phyloP scores from a whole-genome alignment of 1,140 invertebrate genomes.

The Drosophila bifasciata region DNA sequence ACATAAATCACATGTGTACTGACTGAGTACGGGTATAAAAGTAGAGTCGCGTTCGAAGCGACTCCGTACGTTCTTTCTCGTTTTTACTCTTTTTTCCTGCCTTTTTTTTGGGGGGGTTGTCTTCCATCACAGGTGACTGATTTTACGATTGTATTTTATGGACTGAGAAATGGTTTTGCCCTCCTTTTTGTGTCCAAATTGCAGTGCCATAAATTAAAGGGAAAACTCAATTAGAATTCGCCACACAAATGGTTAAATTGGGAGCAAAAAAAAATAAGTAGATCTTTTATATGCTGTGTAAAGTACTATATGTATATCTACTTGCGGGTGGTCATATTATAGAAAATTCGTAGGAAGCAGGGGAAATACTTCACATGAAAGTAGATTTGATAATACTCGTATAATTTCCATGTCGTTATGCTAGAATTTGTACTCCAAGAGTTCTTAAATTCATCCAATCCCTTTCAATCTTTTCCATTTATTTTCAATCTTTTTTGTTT shows the following conservation, averaged over 20 bases:
- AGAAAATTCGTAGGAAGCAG: too few relatives aligned
- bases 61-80: too few relatives aligned
- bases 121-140: constrained; percentile 59
- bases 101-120: constrained; percentile 7
- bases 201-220: constrained; percentile 38
- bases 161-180: constrained; percentile 59
- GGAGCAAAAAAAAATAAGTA: not conserved
- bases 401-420: too few relatives aligned
- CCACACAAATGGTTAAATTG: constrained; percentile 13
- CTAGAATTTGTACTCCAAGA: too few relatives aligned
- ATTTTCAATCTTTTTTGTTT: not conserved
- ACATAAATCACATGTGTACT: too few relatives aligned
- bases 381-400: too few relatives aligned
- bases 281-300: not conserved
- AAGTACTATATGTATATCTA: too few relatives aligned
- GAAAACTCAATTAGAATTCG: constrained; percentile 64
- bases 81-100: constrained; percentile 2
- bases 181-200: constrained; percentile 11
- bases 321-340: too few relatives aligned
- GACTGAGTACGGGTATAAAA: too few relatives aligned
- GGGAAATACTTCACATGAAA: too few relatives aligned
- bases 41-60: too few relatives aligned
- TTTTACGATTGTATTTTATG: constrained; percentile 63
- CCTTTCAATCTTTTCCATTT: not conserved
- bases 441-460: too few relatives aligned